Evolutionary conservation across 2,113 vertebrate genomes (phyloP).

Genomic region (Nycticebus coucang): DNA sequence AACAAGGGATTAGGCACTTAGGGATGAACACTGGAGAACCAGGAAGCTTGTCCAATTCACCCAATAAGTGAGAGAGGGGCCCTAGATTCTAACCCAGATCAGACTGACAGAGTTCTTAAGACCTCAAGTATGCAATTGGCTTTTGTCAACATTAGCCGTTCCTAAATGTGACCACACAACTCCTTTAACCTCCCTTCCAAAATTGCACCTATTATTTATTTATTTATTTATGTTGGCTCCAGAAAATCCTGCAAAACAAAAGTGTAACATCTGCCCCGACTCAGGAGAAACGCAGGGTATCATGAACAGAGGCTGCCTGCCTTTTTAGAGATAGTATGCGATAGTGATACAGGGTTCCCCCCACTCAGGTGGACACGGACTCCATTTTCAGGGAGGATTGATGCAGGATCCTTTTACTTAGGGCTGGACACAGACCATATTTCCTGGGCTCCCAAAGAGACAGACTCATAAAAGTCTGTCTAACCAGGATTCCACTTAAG

Average conservation of each 20-base stretch:
- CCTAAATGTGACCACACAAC: not conserved
- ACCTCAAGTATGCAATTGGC: not conserved
- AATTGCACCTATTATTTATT: not conserved
- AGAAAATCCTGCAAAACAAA: not conserved
- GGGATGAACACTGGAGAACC: not conserved
- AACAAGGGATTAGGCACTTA: not conserved
- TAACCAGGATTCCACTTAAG: too few species aligned
- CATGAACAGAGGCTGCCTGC: not conserved
- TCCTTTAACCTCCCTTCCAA: not conserved
- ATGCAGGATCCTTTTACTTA: too few species aligned
- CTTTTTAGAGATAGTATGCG: not conserved
- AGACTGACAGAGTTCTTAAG: not conserved
- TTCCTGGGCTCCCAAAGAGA: too few species aligned
- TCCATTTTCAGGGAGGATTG: too few species aligned
- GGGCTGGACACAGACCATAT: too few species aligned
- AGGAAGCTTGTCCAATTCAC: not conserved
- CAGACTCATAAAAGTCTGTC: too few species aligned
- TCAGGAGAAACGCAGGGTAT: accelerated
- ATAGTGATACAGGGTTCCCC: too few species aligned
- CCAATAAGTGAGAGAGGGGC: not conserved
- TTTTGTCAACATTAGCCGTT: not conserved
- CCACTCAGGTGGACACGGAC: too few species aligned
- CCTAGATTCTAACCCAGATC: not conserved
- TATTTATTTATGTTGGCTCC: not conserved
- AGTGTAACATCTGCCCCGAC: accelerated